A percentile compares a stretch with the other conserved stretches of the same genome.
Evolutionary conservation across 2,888 invertebrate species (phyloP).

Genomic region (Leptinotarsa peninsularis): DNA sequence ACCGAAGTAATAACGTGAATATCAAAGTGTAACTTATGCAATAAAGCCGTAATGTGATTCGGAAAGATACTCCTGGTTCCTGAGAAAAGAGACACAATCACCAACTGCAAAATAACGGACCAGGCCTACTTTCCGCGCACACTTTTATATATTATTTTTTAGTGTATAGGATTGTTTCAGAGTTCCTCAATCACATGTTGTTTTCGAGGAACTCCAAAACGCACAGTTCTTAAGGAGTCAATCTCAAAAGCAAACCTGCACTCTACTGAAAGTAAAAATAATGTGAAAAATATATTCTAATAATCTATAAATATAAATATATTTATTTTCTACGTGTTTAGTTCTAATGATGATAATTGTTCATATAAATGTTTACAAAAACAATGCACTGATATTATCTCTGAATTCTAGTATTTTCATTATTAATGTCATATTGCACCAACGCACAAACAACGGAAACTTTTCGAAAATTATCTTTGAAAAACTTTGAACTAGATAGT

Average conservation of each 20-base stretch:
- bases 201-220: constrained; percentile 38
- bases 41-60: constrained; percentile 51
- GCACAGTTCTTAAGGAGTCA: constrained; percentile 59
- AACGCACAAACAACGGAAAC: constrained; percentile 56
- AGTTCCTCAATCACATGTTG: constrained; percentile 1
- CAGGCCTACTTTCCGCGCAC: constrained; percentile 18
- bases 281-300: constrained; percentile 52
- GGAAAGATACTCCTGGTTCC: constrained; percentile 39
- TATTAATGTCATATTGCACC: constrained; percentile 63
- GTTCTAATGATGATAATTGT: constrained; percentile 58
- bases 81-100: constrained; percentile 62
- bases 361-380: constrained; percentile 61
- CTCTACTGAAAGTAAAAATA: constrained; percentile 47
- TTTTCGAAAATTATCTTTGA: constrained; percentile 21
- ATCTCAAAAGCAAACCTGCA: constrained; percentile 52
- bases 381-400: constrained; percentile 62
- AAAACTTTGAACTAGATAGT: background rate
- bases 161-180: constrained; percentile 5
- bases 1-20: constrained; percentile 60
- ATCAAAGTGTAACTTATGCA: constrained; percentile 59
- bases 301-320: constrained; percentile 59
- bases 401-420: constrained; percentile 60
- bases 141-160: constrained; percentile 1
- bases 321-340: constrained; percentile 63
- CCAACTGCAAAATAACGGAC: constrained; percentile 39